Evolutionary conservation across 2,113 vertebrate genomes (phyloP).

Genomic region (Progne subis): DNA sequence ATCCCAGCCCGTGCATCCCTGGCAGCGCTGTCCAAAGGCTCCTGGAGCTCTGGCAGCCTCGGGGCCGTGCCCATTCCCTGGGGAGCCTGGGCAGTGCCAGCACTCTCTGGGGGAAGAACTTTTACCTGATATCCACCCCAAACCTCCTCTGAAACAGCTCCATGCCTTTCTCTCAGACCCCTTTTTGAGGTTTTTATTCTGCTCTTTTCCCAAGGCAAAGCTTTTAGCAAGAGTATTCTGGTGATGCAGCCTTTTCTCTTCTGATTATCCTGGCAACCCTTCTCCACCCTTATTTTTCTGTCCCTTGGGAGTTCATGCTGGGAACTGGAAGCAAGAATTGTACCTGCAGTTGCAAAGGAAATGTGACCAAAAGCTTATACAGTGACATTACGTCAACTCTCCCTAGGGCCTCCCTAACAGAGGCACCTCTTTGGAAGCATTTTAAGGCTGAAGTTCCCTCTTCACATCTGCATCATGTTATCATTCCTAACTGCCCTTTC

Average conservation of each 20-base stretch:
- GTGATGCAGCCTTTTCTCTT: background rate
- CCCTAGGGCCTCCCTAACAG: background rate
- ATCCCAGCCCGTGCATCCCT: background rate
- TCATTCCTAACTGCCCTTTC: background rate
- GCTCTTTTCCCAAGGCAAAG: background rate
- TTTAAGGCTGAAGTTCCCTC: background rate
- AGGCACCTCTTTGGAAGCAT: background rate
- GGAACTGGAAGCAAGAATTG: background rate
- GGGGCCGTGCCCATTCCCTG: background rate
- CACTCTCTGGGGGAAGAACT: background rate
- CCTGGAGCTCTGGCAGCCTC: background rate
- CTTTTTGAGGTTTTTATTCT: background rate
- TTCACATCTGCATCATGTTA: background rate
- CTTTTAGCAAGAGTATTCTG: background rate
- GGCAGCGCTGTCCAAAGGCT: accelerated
- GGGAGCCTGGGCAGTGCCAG: background rate
- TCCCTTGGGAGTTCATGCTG: background rate
- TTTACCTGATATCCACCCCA: accelerated
- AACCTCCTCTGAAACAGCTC: background rate
- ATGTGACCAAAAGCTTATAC: background rate
- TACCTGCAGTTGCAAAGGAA: background rate
- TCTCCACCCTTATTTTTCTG: background rate
- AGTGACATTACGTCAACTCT: background rate
- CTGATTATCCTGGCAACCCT: background rate
- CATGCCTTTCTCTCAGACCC: background rate